Percentiles rank a stretch among this genome's conserved stretches.
These are phyloP conservation scores for Ctenopoma multispine DNA, from an alignment of 2,797 vertebrate species.

Conservation along the genomic window DNA sequence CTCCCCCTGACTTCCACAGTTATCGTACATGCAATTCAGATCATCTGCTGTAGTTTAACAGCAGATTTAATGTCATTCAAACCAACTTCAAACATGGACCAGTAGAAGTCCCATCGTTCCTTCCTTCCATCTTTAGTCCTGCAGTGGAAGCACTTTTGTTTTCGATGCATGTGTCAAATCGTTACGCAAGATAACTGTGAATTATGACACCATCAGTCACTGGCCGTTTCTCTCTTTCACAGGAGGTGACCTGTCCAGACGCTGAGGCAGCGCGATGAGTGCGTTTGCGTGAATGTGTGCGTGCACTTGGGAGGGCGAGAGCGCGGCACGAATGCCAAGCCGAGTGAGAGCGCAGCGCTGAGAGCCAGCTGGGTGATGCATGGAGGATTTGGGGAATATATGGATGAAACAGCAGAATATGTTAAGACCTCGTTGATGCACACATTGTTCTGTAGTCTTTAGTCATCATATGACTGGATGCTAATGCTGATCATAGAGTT, in stretches of 20 bases:
- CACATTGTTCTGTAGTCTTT: slow-evolving; percentile 57
- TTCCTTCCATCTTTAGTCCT: neutral
- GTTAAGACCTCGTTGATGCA: slow-evolving; percentile 38
- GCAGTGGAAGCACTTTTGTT: neutral
- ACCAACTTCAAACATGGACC: neutral
- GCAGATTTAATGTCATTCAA: neutral
- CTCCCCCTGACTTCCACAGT: neutral
- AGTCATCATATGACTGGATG: slow-evolving; percentile 81
- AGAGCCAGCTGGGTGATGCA: slow-evolving; percentile 14
- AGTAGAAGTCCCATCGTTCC: too few relatives aligned
- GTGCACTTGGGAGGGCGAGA: neutral
- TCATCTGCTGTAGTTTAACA: neutral
- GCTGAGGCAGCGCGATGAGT: slow-evolving; percentile 62
- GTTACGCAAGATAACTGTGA: neutral
- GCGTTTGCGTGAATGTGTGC: slow-evolving; percentile 17
- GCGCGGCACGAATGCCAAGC: neutral
- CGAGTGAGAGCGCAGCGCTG: slow-evolving; percentile 12
- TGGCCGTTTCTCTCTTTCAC: slow-evolving; percentile 42
- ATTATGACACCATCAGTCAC: slow-evolving; percentile 1
- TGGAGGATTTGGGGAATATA: slow-evolving; percentile 13
- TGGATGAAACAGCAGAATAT: slow-evolving; percentile 23
- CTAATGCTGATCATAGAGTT: slow-evolving; percentile 57
- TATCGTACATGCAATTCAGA: neutral
- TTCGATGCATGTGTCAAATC: neutral
- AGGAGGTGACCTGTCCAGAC: slow-evolving; percentile 85